Evolutionary conservation across 2,888 invertebrate species (phyloP), one percentile per base, ranked within the genome.

Genomic region (Euzetes globulus): DNA sequence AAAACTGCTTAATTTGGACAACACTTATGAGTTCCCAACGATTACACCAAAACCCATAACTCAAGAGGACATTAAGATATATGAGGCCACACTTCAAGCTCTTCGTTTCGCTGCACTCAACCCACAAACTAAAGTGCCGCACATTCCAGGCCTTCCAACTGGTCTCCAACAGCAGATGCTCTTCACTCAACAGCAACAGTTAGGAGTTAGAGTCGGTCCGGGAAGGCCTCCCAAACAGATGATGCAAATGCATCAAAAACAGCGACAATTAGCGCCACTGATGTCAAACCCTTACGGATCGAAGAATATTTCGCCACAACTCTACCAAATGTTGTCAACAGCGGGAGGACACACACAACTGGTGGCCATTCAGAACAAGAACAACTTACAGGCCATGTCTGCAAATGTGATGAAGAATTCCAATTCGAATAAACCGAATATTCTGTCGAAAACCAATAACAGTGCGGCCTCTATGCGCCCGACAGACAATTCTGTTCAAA

Each of bases 21-120:
- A 77, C 29, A 84, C 88, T 1, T 74, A 78, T 70, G 94, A 94
- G 81, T 93, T 93, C 1, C 94, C 94, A 0, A 94, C 94, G 5
- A 94, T 94, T 84, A 92, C 94, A 84, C 92, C 93, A 77, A 88
- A 90, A 84, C 86, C 90, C 22, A 79, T 79, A 13, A 79, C 78
- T 13, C 77, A 79, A 58, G 76, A 76, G 37, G 79, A 79, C 75
- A 77, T 79, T 41, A 79, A 79, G 75, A 77, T 77, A 19, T 79
- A 79, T 76, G 79, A 79, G 45, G 76, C 76, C 19, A 79, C 81
- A 27, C 85, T 87, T 79, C 86, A 85, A 78, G 82, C 85, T 76
- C 77, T 72, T 79, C 81, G 41, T 75, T 58, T 72, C 17, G 77
- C 76, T 45, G 77, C 75, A 25, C 47, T 73, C n/a, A 77, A 73